Base-by-base conservation (phyloP, 2,888 invertebrate species). In the Homarus gammarus region DNA sequence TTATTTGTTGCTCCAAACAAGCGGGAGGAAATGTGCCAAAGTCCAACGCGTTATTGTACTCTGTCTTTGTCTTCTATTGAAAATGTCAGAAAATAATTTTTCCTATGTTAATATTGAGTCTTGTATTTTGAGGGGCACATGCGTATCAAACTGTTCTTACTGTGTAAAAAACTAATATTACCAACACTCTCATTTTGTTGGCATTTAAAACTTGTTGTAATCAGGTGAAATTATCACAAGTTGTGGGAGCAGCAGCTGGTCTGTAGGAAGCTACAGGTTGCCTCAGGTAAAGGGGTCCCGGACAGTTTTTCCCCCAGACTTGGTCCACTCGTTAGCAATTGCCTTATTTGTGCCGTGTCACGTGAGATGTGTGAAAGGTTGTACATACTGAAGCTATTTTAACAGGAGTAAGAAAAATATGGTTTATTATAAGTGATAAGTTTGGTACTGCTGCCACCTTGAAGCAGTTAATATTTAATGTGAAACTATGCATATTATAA, bases 261-360 rank as follows among this genome's bases (percentile, higher is more conserved):
- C 64, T 64, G 64, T 64, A 64, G 27, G 27, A 27, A 3, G 6
- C 64, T 64, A 2, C 64, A 64, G 27, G 64, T 64, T 64, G 64
- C 64, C 64, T 64, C 40, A 75, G 75, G 40, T 44, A 40, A 75
- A 75, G 40, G 81, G 81, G 38, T 64, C 81, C 81, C 36, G 64
- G 81, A 68, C 68, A 70, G 70, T 83, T 70, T 79, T 86, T 72
- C 56, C 68, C 68, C 79, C 72, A 27, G 49, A 68, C 79, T 70
- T 51, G 44, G 36, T 79, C 86, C 79, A 86, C 79, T 36, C 22
- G 44, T 64, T 86, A 78, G 64, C 78, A 86, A 86, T 86, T 86
- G 86, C 86, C 86, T 86, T 86, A 86, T 86, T 86, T 86, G 86
- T 86, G 79, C 86, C 79, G 86, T 56, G 86, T 73, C 64, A 72